These are phyloP conservation scores for Parazoanthus darwini DNA, from an alignment of 92 coral and sea anemone genomes.

Conservation along the genomic window DNA sequence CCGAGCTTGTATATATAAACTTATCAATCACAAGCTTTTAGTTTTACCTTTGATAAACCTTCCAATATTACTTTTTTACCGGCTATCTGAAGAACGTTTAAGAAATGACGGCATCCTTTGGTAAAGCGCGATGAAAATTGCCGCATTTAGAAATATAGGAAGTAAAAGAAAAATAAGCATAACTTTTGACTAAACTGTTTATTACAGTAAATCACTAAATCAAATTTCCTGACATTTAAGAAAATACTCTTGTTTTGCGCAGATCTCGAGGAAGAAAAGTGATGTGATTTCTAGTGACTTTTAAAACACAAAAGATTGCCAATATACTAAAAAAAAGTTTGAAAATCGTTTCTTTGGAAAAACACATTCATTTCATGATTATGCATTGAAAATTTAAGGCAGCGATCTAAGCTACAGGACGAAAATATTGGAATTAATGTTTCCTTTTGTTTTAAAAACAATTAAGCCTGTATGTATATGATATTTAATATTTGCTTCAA, in stretches of 20 bases:
- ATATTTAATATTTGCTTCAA: constrained; percentile 15
- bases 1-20: neutral
- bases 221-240: neutral
- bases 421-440: neutral
- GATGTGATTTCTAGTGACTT: neutral
- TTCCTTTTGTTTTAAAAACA: constrained; percentile 8
- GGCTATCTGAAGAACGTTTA: neutral
- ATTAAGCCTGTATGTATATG: neutral
- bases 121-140: neutral
- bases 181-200: neutral
- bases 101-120: neutral
- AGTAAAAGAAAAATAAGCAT: neutral
- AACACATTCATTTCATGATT: neutral
- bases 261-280: neutral
- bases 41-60: neutral
- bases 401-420: neutral
- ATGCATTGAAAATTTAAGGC: no score
- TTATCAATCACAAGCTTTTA: neutral
- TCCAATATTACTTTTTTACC: neutral
- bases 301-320: neutral
- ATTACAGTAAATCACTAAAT: neutral
- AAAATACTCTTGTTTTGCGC: neutral
- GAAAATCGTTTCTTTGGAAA: neutral
- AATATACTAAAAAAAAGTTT: neutral
- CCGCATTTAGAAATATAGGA: neutral